Evolutionary conservation across 2,888 invertebrate species (phyloP), one percentile per base, ranked within the genome.

Genomic region (Cantharis lateralis): DNA sequence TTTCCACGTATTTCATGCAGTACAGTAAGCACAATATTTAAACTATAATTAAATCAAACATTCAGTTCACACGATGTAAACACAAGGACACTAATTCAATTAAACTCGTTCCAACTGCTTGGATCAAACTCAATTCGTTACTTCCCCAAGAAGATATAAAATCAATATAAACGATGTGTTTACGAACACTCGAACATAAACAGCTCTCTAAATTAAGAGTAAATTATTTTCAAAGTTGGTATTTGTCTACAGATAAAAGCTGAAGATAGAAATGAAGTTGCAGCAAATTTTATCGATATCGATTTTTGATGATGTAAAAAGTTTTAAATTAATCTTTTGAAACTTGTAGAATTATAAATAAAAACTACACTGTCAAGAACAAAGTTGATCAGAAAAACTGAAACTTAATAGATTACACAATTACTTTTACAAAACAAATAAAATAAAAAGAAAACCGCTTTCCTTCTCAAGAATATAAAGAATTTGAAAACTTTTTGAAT

Each of bases 1-100:
- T 48, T 48, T 48, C 13, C 48, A 48, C n/a, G 48, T 48, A 48
- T n/a, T 66, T 66, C 24, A 24, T 66, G 13, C 24, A 66, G 64
- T 66, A 64, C 69, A 69, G 70, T 68, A 72, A 76, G 76, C 72
- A 72, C 70, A 72, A 76, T 72, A 76, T 72, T 76, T 76, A 76
- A 76, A 72, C 76, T 70, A 72, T 76, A 76, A 76, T 72, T 70
- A 76, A 72, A 76, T 76, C 76, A 76, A 76, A 76, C 76, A 76
- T 76, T 76, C 64, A 76, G 76, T 76, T 76, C 76, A 76, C 72
- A 76, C 72, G 72, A 63, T 48, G 76, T 72, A 76, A 76, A 72
- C 68, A 70, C 69, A 63, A 63, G 64, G 66, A 68, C 64, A 76
- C 76, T 76, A 76, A 76, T 72, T 72, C 69, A 76, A 76, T 76